Evolutionary conservation across 2,113 vertebrate genomes (phyloP), one percentile per base, ranked within the genome.

Genomic region (Phainopepla nitens): DNA sequence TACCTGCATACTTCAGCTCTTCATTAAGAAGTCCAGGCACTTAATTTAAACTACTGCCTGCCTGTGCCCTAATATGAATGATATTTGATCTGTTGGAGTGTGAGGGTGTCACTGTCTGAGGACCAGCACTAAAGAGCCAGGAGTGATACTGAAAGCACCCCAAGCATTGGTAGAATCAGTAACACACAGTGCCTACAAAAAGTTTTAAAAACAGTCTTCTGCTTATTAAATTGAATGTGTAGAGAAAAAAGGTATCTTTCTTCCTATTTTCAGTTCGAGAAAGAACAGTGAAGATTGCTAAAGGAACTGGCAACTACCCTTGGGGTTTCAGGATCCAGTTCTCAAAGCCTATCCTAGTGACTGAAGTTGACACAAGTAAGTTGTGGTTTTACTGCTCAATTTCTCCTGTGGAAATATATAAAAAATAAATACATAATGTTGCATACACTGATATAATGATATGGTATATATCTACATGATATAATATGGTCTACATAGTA

Each of bases 321-420:
- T 99, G 99, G 99, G 99, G 99, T 62, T 99, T 99, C 94, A 97
- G 98, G 71, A 99, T 99, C 93, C 99, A 99, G 93, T 99, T 99
- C 95, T 99, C 99, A 61, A 99, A 99, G 95, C 99, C 99, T 42
- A 99, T 99, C 36, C 94, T 99, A 62, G 99, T 99, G 22, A 99
- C 99, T 36, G 99, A 99, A 97, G 98, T 99, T 53, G 99, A 99
- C 89, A 98, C 99, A 90, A 99, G 99, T 99, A 98, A 98, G 98
- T 98, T 68, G 7, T 71, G 25, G 39, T 78, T 69, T 4, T 57
- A 70, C 29, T 69, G 15, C 29, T 69, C 51, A 60, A 64, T 50
- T 91, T 89, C 4, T 44, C 11, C 13, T 54, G 35, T 42, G 9
- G 27, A 68, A 75, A 62, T 27, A 7, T 24, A 29, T 79, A 19